Evolutionary conservation across 1,140 invertebrate genomes (phyloP), one percentile per base, ranked within the genome.

Genomic region (Drosophila melanogaster): DNA sequence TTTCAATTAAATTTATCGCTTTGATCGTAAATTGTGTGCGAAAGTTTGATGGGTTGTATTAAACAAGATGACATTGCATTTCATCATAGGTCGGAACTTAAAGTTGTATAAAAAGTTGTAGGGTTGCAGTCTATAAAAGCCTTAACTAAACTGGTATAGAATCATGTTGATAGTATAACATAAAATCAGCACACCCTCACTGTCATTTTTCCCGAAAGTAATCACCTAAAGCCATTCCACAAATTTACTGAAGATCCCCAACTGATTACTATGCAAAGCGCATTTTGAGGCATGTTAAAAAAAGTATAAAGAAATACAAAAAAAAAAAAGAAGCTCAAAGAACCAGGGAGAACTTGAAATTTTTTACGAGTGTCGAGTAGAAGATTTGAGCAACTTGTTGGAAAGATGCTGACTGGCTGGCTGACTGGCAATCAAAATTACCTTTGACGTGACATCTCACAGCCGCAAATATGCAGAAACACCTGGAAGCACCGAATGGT

Each of bases 401-500:
- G 47, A 24, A 61, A 46, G 65, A 70, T 30, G 62, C 57, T 60
- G 46, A 60, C 50, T 67, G 61, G 73, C 50, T 67, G 61, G 26
- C 67, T 77, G 57, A 22, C 58, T 60, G 80, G 73, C 76, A 79
- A 79, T 76, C 65, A 84, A 85, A 85, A 79, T 71, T 76, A 79
- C 59, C 69, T 80, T 80, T 85, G 81, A 85, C 77, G 65, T 85
- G 80, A 83, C 62, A 66, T 59, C 66, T 65, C 59, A 26, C 51
- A 71, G 53, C 67, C 65, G 33, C 80, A 84, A 84, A 84, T 84
- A 84, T 84, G 79, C 80, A 76, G 76, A 71, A 79, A 79, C 79
- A 79, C 80, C 75, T 79, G 17, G 54, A 19, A 26, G 50, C 2
- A 5, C 4, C 22, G 11, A 15, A 26, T 41, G 15, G 44, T 40